Base-by-base conservation (phyloP, 2,113 vertebrate genomes). In the Brachirus orientalis region DNA sequence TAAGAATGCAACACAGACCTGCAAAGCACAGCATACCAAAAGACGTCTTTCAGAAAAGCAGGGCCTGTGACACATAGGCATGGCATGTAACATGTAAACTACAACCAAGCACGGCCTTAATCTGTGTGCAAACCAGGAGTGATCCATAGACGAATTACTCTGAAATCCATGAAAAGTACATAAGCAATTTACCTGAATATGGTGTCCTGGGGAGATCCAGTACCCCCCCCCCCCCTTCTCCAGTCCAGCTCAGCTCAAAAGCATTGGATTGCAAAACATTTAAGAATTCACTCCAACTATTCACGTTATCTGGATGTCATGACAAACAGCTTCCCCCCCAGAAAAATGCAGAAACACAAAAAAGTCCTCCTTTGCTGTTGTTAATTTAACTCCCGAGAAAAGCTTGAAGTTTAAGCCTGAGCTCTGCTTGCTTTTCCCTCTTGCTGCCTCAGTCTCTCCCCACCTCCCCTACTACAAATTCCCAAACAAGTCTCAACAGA, bases 401-500 rank as follows among this genome's bases (percentile, higher is more conserved):
- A 63, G 54, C 52, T 40, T 56, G 61, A 76, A 86, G 84, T 92
- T 91, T 89, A 85, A 36, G 80, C 80, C 72, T 86, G 51, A 84
- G 55, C 55, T 72, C 43, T 85, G 40, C 68, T 77, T 59, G 63
- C 69, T 71, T 71, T 74, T 70, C 64, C 37, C 58, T 80, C 70
- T 69, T 53, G 56, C 69, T 82, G 71, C 53, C 70, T 74, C 64
- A 63, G 18, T 28, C 55, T 69, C 36, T 83, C 77, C 51, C 74
- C 58, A 83, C 67, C 84, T 89, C 79, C 75, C 84, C 88, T 89
- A 76, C 83, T 88, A 86, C 73, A 90, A 93, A 94, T 93, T 94
- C 92, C 92, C 91, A 90, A 93, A 92, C 93, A 93, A 93, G 93
- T 92, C 84, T 93, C 76, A 92, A 93, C 93, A 94, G 86, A 93